Conservation (phyloP, 2,888 invertebrate species). For the Clitarchus hookeri region DNA sequence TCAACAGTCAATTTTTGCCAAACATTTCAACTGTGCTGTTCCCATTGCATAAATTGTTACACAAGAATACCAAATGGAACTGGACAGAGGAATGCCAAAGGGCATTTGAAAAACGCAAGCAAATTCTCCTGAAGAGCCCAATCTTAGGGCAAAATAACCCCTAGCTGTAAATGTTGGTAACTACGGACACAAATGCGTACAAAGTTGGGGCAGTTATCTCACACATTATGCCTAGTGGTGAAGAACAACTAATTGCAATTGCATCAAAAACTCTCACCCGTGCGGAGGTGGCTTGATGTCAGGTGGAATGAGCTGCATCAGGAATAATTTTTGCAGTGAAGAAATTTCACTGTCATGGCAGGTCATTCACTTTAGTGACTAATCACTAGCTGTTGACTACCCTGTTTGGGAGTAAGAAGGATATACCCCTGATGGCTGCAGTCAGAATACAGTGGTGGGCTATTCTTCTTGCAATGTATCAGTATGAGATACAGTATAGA, state of each 20-base stretch:
- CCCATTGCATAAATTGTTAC: background rate
- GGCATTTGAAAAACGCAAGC: background rate
- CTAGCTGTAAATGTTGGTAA: background rate
- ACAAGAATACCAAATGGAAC: background rate
- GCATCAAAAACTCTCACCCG: background rate
- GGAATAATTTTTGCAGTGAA: background rate
- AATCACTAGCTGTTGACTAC: background rate
- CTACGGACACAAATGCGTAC: background rate
- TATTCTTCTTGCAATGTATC: background rate
- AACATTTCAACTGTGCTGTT: background rate
- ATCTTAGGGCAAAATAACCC: slow-evolving; percentile 10
- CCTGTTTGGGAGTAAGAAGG: background rate
- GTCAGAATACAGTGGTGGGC: background rate
- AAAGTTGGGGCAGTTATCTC: background rate
- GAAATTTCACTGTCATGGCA: background rate
- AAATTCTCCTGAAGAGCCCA: background rate
- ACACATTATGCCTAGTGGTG: background rate
- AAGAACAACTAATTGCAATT: background rate
- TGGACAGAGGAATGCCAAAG: background rate
- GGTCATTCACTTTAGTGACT: background rate
- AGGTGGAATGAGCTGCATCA: background rate
- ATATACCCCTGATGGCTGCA: background rate
- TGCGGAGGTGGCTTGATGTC: background rate
- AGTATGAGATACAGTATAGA: background rate
- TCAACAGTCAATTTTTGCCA: background rate